A percentile compares a stretch with the other conserved stretches of the same genome.
Evolutionary conservation across 2,113 vertebrate genomes (phyloP).

Genomic region (Atrichornis clamosus): DNA sequence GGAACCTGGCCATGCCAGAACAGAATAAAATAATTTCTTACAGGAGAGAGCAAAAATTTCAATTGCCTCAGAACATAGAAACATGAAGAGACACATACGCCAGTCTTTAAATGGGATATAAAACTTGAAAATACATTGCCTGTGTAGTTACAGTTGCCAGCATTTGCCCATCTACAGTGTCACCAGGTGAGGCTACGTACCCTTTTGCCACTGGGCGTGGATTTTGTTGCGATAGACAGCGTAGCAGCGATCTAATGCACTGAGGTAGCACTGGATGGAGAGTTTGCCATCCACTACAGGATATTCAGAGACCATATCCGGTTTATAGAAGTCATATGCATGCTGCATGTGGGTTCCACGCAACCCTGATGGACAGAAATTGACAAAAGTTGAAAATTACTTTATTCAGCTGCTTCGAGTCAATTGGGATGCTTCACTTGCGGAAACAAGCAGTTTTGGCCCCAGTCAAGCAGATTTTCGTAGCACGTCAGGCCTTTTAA

Average conservation of each 20-base stretch:
- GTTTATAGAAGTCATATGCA: conserved; percentile 97
- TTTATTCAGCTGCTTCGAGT: not conserved
- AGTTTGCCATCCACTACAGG: conserved; percentile 95
- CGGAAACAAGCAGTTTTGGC: not conserved
- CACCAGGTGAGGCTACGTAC: conserved; percentile 55
- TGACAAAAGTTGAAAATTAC: not conserved
- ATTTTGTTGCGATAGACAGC: conserved; percentile 91
- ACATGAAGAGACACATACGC: not conserved
- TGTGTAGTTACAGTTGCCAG: not conserved
- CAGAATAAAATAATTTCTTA: not conserved
- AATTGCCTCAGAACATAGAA: not conserved
- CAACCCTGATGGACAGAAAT: conserved; percentile 75
- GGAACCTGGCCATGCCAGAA: not conserved
- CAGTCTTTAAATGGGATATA: not conserved
- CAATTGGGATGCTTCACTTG: not conserved
- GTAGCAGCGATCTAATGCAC: conserved; percentile 93
- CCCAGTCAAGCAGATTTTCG: not conserved
- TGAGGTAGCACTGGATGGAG: conserved; percentile 97
- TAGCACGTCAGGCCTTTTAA: not conserved
- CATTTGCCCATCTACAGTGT: not conserved
- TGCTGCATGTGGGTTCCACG: conserved; percentile 98
- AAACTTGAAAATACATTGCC: not conserved
- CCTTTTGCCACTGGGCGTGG: conserved; percentile 90
- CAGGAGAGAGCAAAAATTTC: not conserved
- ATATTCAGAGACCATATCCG: conserved; percentile 95